Percentiles rank a stretch among this genome's conserved stretches.
Conservation (phyloP, 30 jellyfish, hydroid and myxozoan species). For the Aurelia aurita region DNA sequence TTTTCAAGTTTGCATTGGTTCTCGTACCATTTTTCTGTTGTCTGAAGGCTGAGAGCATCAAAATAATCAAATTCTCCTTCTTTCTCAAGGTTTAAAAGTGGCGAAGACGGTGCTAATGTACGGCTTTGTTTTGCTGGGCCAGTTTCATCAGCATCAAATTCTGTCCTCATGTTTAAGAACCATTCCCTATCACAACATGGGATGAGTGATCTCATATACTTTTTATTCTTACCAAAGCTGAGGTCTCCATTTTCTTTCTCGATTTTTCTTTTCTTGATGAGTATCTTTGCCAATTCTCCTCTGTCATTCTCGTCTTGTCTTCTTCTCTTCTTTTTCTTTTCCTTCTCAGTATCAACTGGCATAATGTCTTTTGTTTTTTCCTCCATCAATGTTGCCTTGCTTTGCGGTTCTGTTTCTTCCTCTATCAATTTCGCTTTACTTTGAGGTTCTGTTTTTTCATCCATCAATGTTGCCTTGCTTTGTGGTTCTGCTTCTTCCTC, state of each 20-base stretch:
- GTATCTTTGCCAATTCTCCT: not conserved
- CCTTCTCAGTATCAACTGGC: not conserved
- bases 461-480: too few relatives aligned
- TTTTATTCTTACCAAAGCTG: not conserved
- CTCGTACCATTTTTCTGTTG: slow-evolving; percentile 6
- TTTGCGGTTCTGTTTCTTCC: not conserved
- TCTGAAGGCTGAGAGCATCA: not conserved
- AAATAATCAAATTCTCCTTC: not conserved
- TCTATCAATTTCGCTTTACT: too few relatives aligned
- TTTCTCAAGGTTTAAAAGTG: not conserved
- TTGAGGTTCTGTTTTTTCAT: not conserved
- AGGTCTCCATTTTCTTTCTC: slow-evolving; percentile 3
- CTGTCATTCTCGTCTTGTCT: not conserved
- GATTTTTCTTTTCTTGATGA: not conserved
- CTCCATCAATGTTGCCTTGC: not conserved
- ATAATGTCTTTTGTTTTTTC: not conserved
- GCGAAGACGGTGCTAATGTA: not conserved
- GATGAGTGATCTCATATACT: not conserved
- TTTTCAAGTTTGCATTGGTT: slow-evolving; percentile 6
- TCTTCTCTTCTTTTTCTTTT: too few relatives aligned
- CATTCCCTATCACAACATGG: slow-evolving; percentile 12
- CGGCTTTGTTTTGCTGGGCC: not conserved
- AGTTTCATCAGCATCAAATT: not conserved
- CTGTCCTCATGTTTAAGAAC: not conserved
- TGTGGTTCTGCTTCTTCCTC: too few relatives aligned